Evolutionary conservation across 2,888 invertebrate genomes (phyloP), one percentile per base, ranked within the genome.

Genomic region (Drosophila differens): DNA sequence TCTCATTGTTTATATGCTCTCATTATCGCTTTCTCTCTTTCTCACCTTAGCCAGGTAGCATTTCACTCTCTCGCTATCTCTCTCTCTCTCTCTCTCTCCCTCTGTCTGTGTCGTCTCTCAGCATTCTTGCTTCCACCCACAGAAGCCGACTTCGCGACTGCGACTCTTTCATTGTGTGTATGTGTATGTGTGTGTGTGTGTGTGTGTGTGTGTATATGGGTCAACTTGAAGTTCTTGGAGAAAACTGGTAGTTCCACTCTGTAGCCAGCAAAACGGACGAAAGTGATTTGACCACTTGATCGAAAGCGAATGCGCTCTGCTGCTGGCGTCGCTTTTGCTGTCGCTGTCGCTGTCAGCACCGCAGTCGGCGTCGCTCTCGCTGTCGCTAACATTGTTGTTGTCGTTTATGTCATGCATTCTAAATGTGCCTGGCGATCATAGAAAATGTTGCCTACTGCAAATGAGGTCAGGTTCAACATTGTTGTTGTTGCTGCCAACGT

Each of bases 281-380:
- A 90, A 90, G 90, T 90, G 88, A 91, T 91, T 80, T 90, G 79
- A 78, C 74, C 79, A 82, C 82, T 87, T 85, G 79, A 87, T 90
- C 90, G 90, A 90, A 90, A 90, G 91, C 90, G 90, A 90, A 91
- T 85, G 80, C 73, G 67, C 33, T 61, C 33, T 58, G 69, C 30
- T 61, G 55, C 41, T 51, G 47, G 22, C 32, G 59, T 30, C 37
- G 44, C 28, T 3, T 53, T 44, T 33, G 30, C 22, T 19, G 37
- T 33, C 32, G 32, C 3, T 10, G 51, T 14, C 16, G 2, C 16
- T 4, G 57, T 22, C 41, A 33, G 19, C 12, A 47, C 39, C 54
- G 22, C 5, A n/a, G 51, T 63, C 54, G 16, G 4, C 32, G 51
- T 60, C 49, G n/a, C 12, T 52, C 47, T 60, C 49, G n/a, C 12